These are phyloP conservation scores for Amblyopsis rosae DNA, from an alignment of 2,113 vertebrate species.

Conservation along the genomic window DNA sequence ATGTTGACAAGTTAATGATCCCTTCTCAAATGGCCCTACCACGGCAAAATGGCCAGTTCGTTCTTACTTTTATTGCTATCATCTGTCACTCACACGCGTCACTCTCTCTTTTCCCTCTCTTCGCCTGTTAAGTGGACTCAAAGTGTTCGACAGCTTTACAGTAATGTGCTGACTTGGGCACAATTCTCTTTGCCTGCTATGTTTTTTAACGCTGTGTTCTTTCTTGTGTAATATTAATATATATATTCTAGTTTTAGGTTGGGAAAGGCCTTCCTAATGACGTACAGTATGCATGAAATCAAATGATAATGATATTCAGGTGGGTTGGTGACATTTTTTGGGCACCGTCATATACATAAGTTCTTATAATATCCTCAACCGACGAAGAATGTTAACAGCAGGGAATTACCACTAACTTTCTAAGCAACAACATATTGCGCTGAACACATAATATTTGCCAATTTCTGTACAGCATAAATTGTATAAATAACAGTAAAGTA, in stretches of 20 bases:
- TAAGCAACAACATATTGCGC: conserved; percentile 9
- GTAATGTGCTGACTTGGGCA: conserved; percentile 50
- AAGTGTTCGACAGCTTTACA: conserved; percentile 62
- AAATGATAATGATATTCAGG: conserved; percentile 70
- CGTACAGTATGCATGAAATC: conserved; percentile 62
- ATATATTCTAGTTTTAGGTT: conserved; percentile 49
- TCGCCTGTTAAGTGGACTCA: conserved; percentile 64
- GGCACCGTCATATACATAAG: conserved; percentile 57
- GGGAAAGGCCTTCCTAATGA: conserved; percentile 56
- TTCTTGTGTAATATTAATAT: conserved; percentile 47
- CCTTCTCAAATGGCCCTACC: conserved; percentile 71
- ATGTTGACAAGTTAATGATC: conserved; percentile 94
- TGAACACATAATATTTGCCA: background rate
- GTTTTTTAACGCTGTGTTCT: conserved; percentile 23
- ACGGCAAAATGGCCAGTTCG: conserved; percentile 72
- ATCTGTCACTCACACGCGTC: conserved; percentile 72
- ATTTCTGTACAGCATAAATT: background rate
- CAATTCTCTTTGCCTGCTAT: conserved; percentile 48
- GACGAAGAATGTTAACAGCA: background rate
- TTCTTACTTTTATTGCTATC: conserved; percentile 75
- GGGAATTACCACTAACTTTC: conserved; percentile 18
- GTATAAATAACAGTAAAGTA: no score
- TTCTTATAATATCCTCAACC: background rate
- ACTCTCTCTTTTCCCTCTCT: conserved; percentile 40
- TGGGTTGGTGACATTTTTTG: conserved; percentile 47